Base-by-base conservation (phyloP, 2,797 vertebrate genomes). In the Cottoperca gobio region DNA sequence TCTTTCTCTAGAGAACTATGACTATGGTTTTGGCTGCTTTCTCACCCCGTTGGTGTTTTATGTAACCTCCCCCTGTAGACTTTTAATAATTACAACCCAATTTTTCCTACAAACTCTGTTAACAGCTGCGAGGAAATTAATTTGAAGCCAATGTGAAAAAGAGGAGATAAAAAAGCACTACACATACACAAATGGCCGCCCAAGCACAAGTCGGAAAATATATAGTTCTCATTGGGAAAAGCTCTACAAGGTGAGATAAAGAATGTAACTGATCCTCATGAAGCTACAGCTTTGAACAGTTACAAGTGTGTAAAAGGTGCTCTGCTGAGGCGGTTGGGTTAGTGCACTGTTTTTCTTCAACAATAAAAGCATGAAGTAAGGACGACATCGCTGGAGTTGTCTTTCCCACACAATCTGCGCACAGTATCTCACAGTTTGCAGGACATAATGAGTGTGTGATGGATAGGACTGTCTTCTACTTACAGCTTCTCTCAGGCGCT, bases 221-320 rank as follows among this genome's bases (percentile, higher is more conserved):
- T 90, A 88, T 76, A 16, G 84, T 65, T 69, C 79, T 88, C 78
- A 58, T 80, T 87, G 8, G 14, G 49, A 78, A 78, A 79, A 62
- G 74, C 75, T 83, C 82, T 80, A 89, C 77, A 89, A 86, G 83
- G 89, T 86, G 88, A 92, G 87, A 91, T 91, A 89, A 90, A 90
- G 84, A 86, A 89, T 40, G 86, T 87, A 92, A 94, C 76, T 14
- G 89, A 92, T 93, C 91, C 84, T 59, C 42, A 13, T 63, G 86
- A 91, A 94, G 86, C 90, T 91, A 92, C 89, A 79, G 86, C 78
- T 45, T 80, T 76, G 50, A 81, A 80, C 86, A 59, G 76, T 77
- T 81, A 26, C 8, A 80, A 81, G 85, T 66, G 81, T 81, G 86
- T 81, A 62, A 88, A 88, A 86, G 78, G 84, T 85, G 86, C 79